Percentiles rank a stretch among this genome's conserved stretches.
phyloP scores from a whole-genome alignment of 2,888 invertebrate species.

The Uloborus plumipes region DNA sequence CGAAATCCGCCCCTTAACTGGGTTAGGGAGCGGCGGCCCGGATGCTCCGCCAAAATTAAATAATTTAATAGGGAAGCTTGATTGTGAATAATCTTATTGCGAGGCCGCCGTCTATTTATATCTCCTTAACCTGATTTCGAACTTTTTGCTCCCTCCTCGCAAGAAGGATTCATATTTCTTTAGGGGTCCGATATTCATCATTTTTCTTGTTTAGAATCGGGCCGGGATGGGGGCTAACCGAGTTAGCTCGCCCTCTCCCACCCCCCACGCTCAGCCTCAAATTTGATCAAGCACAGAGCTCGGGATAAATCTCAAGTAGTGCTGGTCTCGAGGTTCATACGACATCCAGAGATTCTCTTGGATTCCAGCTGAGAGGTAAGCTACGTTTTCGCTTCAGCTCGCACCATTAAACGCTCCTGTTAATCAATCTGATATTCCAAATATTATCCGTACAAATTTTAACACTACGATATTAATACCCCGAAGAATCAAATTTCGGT shows the following conservation, averaged over 20 bases:
- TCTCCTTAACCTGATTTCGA: slow-evolving; percentile 34
- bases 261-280: slow-evolving; percentile 9
- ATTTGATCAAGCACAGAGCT: slow-evolving; percentile 28
- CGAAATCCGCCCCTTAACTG: slow-evolving; percentile 33
- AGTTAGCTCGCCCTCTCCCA: slow-evolving; percentile 20
- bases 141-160: slow-evolving; percentile 29
- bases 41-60: slow-evolving; percentile 63
- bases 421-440: too few species aligned
- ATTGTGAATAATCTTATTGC: slow-evolving; percentile 66
- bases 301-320: slow-evolving; percentile 23
- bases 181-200: slow-evolving; percentile 53
- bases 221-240: slow-evolving; percentile 20
- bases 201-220: slow-evolving; percentile 48
- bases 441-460: too few species aligned
- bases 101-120: slow-evolving; percentile 36
- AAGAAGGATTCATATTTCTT: slow-evolving; percentile 45
- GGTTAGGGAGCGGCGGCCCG: slow-evolving; percentile 38
- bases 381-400: too few species aligned
- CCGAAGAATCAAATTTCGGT: too few species aligned
- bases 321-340: slow-evolving; percentile 15
- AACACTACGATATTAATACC: too few species aligned
- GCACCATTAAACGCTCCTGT: too few species aligned
- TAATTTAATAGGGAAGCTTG: slow-evolving; percentile 66
- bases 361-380: not conserved
- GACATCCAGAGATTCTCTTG: not conserved